A percentile compares a stretch with the other conserved stretches of the same genome.
Conservation (phyloP, 2,888 invertebrate genomes). For the Lasioglossum figueresi region DNA sequence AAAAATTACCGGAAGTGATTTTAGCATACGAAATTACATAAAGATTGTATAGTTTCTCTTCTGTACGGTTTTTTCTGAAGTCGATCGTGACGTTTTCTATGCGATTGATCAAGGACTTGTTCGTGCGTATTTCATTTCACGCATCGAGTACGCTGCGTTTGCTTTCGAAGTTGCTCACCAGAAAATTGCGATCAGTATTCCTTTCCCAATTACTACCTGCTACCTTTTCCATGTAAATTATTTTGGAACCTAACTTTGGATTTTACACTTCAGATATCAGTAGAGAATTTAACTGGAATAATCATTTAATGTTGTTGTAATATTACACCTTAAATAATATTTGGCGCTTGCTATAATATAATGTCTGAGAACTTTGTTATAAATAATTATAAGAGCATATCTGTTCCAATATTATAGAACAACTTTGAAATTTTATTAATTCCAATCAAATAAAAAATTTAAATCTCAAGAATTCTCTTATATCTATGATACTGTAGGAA, state of each 20-base stretch:
- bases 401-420: too few species aligned
- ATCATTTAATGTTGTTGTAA: too few species aligned
- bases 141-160: conserved; percentile 15
- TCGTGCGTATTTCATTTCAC: conserved; percentile 27
- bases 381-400: too few species aligned
- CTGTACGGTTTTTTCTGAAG: neutral
- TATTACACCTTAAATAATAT: too few species aligned
- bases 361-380: too few species aligned
- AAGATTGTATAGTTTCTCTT: neutral
- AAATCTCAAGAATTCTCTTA: too few species aligned
- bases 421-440: too few species aligned
- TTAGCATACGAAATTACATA: neutral
- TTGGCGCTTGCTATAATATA: too few species aligned
- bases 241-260: neutral
- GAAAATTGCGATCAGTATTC: conserved; percentile 5
- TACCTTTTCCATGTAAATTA: neutral
- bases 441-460: too few species aligned
- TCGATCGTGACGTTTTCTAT: neutral
- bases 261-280: too few species aligned
- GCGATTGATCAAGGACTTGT: neutral
- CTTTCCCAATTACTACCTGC: neutral
- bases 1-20: neutral
- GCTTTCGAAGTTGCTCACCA: conserved; percentile 16
- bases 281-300: too few species aligned
- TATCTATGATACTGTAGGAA: too few species aligned